Evolutionary conservation across 2,113 vertebrate species (phyloP), one percentile per base, ranked within the genome.

Genomic region (Xenopus tropicalis): DNA sequence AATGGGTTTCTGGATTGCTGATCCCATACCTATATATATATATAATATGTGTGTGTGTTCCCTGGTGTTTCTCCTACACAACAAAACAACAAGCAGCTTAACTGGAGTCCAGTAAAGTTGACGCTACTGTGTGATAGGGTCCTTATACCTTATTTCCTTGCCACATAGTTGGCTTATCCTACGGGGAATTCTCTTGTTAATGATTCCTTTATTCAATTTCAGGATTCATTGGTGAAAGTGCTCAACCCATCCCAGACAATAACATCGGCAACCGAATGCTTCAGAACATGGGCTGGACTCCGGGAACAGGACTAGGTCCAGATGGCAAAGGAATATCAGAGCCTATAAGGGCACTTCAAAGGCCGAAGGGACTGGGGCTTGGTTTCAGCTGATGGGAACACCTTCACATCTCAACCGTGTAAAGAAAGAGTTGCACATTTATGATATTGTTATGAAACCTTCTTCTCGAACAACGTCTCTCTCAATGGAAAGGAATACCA

Each of bases 221-320:
- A 98, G 97, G 89, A 74, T 83, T 94, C 65, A 91, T 98, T 17
- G 96, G 93, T 73, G 97, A 98, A 87, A 93, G 83, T 0, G 91
- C 89, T 0, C 83, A 91, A 58, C 94, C 97, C 17, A 93, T 99
- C 78, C 91, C 95, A 4, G 97, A 99, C 70, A 89, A 81, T 19
- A 99, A 98, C 86, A 88, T 95, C 81, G 97, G 97, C 59, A 98
- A 84, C 82, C 92, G 95, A 66, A 98, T 99, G 96, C 83, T 99
- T 75, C 97, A 99, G 87, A 95, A 78, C 58, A 98, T 99, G 96
- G 97, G 96, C 71, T 99, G 97, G 97, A 94, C 78, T 17, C 96
- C 97, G 0, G 97, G 97, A 19, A 92, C 89, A 1, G 97, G 97
- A 73, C 91, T 99, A 0, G 96, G 96, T 62, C 93, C 96, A 0